phyloP scores from a whole-genome alignment of 2,888 invertebrate species.

The Xanthia togata region DNA sequence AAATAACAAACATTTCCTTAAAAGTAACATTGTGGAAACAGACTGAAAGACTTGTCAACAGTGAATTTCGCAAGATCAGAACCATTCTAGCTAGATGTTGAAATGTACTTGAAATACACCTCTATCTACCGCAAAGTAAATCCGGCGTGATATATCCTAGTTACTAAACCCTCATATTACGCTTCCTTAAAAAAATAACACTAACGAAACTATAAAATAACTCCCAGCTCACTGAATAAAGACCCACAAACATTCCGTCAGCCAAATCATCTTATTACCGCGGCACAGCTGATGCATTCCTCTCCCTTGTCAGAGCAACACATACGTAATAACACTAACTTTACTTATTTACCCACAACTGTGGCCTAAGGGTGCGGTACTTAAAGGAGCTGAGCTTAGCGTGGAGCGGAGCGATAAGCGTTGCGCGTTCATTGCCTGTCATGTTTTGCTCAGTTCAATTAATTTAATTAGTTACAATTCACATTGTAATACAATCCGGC shows the following conservation, averaged over 20 bases:
- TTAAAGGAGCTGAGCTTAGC: background rate
- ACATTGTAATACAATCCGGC: no score
- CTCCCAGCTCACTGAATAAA: background rate
- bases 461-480: no score
- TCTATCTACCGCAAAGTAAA: background rate
- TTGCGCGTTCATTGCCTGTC: background rate
- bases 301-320: conserved; percentile 1
- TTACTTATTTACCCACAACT: conserved; percentile 36
- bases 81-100: background rate
- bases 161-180: background rate
- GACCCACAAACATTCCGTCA: background rate
- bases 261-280: conserved; percentile 1
- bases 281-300: conserved; percentile 23
- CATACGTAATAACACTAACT: conserved; percentile 24
- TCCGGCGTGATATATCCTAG: background rate
- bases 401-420: background rate
- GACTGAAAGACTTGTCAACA: no score
- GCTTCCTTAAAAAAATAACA: background rate
- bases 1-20: no score
- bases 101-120: background rate
- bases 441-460: no score
- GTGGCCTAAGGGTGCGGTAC: background rate
- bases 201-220: background rate
- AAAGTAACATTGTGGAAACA: no score
- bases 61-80: background rate